Evolutionary conservation across 2,113 vertebrate species (phyloP).

Genomic region (Trematomus loennbergii): DNA sequence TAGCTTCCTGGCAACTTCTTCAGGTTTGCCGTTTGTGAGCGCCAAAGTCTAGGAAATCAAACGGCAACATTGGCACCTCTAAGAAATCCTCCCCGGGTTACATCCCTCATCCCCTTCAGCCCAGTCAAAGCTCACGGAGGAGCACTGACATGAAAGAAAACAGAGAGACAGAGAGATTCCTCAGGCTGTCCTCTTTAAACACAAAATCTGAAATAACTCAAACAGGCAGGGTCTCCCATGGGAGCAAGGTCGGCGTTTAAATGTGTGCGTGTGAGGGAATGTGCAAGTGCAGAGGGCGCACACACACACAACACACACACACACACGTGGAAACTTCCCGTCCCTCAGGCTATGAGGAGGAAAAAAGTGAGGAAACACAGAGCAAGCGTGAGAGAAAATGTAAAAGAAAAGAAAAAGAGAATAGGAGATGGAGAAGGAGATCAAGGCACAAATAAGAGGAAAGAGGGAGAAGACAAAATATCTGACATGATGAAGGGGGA

Average conservation of each 20-base stretch:
- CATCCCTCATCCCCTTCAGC: conserved; percentile 31
- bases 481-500: background rate
- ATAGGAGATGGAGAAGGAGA: background rate
- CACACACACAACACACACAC: background rate
- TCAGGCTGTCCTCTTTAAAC: conserved; percentile 66
- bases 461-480: background rate
- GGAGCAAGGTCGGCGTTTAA: conserved; percentile 41
- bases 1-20: background rate
- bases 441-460: background rate
- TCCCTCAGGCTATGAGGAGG: conserved; percentile 22
- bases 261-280: conserved; percentile 45
- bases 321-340: conserved; percentile 9
- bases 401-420: background rate
- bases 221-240: conserved; percentile 66
- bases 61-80: conserved; percentile 40
- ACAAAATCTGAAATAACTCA: conserved; percentile 74
- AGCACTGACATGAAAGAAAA: conserved; percentile 62
- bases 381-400: conserved; percentile 2
- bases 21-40: background rate
- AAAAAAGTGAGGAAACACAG: conserved; percentile 16
- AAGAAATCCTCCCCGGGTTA: conserved; percentile 20
- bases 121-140: conserved; percentile 65
- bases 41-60: conserved; percentile 32
- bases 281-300: background rate
- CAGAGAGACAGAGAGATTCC: conserved; percentile 64